phyloP scores from a whole-genome alignment of 2,888 invertebrate genomes.

The Microctonus aethiopoides region DNA sequence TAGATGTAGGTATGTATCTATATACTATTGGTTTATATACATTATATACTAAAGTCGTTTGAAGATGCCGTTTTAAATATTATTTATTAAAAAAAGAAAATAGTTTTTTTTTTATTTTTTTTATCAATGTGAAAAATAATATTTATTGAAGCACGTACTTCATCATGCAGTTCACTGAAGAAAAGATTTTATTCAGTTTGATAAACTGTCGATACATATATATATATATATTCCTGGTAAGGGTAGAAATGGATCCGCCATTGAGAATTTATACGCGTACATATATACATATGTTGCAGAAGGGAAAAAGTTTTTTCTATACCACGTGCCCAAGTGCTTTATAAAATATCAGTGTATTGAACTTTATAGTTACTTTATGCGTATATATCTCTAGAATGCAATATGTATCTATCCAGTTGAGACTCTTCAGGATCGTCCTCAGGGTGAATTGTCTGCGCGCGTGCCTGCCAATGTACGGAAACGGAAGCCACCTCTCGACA shows the following conservation, averaged over 20 bases:
- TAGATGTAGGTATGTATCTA: too few relatives aligned
- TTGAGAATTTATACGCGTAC: conserved; percentile 30
- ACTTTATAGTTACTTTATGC: conserved; percentile 48
- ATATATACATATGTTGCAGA: not conserved
- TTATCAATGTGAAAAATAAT: not conserved
- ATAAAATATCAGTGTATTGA: conserved; percentile 50
- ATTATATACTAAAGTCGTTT: conserved; percentile 30
- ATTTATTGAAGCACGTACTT: conserved; percentile 2
- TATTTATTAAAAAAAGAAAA: not conserved
- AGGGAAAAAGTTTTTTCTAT: conserved; percentile 44
- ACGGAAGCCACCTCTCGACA: conserved; percentile 60
- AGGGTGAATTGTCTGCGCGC: conserved; percentile 36
- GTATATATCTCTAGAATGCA: not conserved
- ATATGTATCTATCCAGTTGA: conserved; percentile 3
- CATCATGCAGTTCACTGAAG: not conserved
- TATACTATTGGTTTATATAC: too few relatives aligned
- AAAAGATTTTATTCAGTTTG: conserved; percentile 41
- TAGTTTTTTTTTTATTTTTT: not conserved
- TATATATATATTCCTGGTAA: conserved; percentile 39
- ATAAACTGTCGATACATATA: conserved; percentile 40
- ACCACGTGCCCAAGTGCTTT: conserved; percentile 64
- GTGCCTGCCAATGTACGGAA: conserved; percentile 64
- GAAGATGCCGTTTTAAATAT: conserved; percentile 6
- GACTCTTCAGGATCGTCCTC: conserved; percentile 46
- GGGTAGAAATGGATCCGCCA: conserved; percentile 46